A percentile compares a stretch with the other conserved stretches of the same genome.
Conservation (phyloP, 2,797 vertebrate species). For the Poecilia picta region DNA sequence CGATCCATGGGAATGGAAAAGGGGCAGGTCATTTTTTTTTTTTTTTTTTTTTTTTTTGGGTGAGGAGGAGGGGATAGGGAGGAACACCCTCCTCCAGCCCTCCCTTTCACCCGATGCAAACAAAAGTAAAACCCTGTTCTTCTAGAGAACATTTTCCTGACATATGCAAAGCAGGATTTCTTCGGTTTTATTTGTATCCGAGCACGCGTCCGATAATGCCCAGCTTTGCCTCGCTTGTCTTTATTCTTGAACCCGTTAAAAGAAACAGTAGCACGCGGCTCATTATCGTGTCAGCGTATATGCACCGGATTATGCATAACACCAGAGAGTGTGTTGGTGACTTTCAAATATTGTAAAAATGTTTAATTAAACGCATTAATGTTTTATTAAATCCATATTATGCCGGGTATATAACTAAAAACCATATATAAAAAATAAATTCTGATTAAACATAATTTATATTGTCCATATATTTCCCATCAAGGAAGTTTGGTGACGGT, state of each 20-base stretch:
- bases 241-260: neutral
- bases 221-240: neutral
- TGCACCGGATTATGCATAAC: neutral
- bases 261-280: conserved; percentile 21
- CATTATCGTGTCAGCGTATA: conserved; percentile 10
- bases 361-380: too few relatives aligned
- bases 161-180: conserved; percentile 48
- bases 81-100: conserved; percentile 38
- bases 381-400: neutral
- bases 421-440: neutral
- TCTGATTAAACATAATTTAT: neutral
- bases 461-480: neutral
- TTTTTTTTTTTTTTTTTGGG: conserved; percentile 10
- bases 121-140: conserved; percentile 65
- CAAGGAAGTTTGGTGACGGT: neutral
- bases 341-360: neutral
- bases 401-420: neutral
- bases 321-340: neutral
- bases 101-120: conserved; percentile 47
- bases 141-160: conserved; percentile 36
- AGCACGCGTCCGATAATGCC: conserved; percentile 45
- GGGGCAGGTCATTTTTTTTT: conserved; percentile 64
- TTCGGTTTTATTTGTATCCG: conserved; percentile 26
- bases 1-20: conserved; percentile 81
- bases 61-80: conserved; percentile 58